phyloP scores from a whole-genome alignment of 2,888 invertebrate species.

The Hemicrepidius hirtus region DNA sequence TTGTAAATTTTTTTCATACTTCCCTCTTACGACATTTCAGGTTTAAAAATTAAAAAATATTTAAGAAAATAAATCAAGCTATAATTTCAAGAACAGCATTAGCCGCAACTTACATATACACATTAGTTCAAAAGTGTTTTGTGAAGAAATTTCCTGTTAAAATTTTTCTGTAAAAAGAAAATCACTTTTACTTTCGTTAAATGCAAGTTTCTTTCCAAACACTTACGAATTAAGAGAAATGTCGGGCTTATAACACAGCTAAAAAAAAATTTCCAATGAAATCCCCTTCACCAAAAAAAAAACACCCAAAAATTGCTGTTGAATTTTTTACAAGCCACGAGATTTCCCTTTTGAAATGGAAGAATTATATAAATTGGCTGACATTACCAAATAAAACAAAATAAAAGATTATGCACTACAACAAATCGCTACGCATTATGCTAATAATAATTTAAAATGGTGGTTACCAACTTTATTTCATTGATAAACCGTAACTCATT shows the following conservation, averaged over 20 bases:
- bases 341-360: slow-evolving; percentile 42
- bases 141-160: slow-evolving; percentile 11
- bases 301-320: background rate
- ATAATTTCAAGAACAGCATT: slow-evolving; percentile 30
- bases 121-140: slow-evolving; percentile 39
- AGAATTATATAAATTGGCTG: slow-evolving; percentile 44
- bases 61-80: slow-evolving; percentile 31
- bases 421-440: slow-evolving; percentile 51
- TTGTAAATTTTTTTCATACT: background rate
- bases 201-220: slow-evolving; percentile 42
- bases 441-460: slow-evolving; percentile 39
- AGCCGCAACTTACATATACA: slow-evolving; percentile 43
- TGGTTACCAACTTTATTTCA: slow-evolving; percentile 32
- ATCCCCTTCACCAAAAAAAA: slow-evolving; percentile 14
- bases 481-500: background rate
- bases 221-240: slow-evolving; percentile 48
- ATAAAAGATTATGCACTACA: slow-evolving; percentile 44
- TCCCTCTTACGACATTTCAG: no score
- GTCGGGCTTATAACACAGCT: slow-evolving; percentile 30
- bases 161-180: slow-evolving; percentile 24
- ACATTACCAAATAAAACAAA: slow-evolving; percentile 41
- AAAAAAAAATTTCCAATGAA: background rate
- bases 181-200: slow-evolving; percentile 42
- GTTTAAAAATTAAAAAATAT: background rate
- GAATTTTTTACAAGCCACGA: background rate